Conservation (phyloP, 2,113 vertebrate genomes). For the Anoura caudifer region DNA sequence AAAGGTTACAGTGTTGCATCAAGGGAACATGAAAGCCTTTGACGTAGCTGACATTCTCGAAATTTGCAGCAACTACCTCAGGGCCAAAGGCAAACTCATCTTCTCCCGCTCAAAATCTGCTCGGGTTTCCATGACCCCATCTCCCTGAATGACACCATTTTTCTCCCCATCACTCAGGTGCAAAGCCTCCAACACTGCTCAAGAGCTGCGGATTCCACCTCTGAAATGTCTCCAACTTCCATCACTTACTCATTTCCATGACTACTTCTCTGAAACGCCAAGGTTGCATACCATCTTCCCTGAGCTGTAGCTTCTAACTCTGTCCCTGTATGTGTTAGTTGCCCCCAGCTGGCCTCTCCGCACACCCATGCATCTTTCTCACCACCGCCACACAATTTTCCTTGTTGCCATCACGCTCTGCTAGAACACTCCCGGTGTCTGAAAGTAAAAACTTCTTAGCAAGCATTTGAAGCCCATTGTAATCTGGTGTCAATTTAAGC, state of each 20-base stretch:
- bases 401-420: background rate
- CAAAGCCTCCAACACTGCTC: background rate
- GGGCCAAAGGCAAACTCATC: background rate
- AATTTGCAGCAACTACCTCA: background rate
- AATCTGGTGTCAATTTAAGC: background rate
- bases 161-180: background rate
- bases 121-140: background rate
- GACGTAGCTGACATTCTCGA: background rate
- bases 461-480: background rate
- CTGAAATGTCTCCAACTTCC: background rate
- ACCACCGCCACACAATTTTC: background rate
- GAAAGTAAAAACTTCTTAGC: background rate
- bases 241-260: slow-evolving; percentile 24
- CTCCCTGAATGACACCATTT: background rate
- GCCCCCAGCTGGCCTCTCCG: background rate
- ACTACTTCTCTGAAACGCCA: background rate
- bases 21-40: background rate
- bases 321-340: background rate
- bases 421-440: background rate
- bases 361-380: background rate
- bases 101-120: background rate
- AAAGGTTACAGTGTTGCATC: background rate
- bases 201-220: background rate
- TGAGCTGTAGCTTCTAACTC: background rate
- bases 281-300: background rate